phyloP scores from a whole-genome alignment of 64 coral and sea anemone genomes.

The Montipora cactus region DNA sequence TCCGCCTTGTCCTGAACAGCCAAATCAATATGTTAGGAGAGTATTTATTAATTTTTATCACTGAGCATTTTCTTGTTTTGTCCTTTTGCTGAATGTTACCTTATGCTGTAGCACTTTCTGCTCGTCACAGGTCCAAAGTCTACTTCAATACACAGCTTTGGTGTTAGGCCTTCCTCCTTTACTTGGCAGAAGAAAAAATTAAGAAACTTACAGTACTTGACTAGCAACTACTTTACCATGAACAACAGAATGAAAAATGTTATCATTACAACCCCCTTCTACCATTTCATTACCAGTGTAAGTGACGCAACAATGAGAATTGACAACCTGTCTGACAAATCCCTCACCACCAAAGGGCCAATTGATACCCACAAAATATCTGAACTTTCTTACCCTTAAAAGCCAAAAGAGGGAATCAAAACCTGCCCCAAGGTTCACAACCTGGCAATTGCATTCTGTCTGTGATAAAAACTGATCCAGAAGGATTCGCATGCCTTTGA shows the following conservation, averaged over 20 bases:
- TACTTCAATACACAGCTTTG: constrained; percentile 90
- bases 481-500: constrained; percentile 76
- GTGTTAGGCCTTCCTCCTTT: constrained; percentile 76
- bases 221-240: too few relatives aligned
- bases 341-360: neutral
- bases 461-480: constrained; percentile 90
- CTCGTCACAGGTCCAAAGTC: constrained; percentile 88
- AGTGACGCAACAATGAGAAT: too few relatives aligned
- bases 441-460: constrained; percentile 83
- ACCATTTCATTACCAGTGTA: too few relatives aligned
- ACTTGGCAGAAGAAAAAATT: neutral
- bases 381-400: constrained; percentile 77
- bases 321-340: neutral
- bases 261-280: too few relatives aligned
- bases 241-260: too few relatives aligned
- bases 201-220: too few relatives aligned
- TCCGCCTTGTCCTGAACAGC: constrained; percentile 74
- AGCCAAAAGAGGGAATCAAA: constrained; percentile 98
- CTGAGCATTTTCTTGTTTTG: too few relatives aligned
- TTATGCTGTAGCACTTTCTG: constrained; percentile 94
- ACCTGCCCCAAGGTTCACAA: constrained; percentile 94
- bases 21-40: neutral
- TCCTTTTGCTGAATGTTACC: constrained; percentile 24
- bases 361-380: neutral
- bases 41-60: neutral